Conservation (phyloP, 2,888 invertebrate genomes). For the Drosophila neotestacea region DNA sequence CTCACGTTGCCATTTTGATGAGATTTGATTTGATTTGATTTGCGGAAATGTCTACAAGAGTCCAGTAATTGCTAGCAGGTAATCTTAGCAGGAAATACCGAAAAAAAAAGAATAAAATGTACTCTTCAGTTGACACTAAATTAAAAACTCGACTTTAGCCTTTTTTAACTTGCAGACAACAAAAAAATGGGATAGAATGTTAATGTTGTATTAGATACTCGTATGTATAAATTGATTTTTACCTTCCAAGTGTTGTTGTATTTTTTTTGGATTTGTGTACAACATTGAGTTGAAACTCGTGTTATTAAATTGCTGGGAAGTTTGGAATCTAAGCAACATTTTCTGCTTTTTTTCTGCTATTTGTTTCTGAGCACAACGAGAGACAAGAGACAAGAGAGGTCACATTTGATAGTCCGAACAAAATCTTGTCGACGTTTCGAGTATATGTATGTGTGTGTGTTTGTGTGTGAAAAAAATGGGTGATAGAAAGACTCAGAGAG, state of each 20-base stretch:
- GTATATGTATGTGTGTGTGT: slow-evolving; percentile 31
- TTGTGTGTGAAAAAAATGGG: slow-evolving; percentile 60
- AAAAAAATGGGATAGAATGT: slow-evolving; percentile 4
- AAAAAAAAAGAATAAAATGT: slow-evolving; percentile 7
- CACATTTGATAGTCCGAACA: slow-evolving; percentile 77
- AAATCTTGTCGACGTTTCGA: slow-evolving; percentile 72
- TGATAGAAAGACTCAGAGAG: slow-evolving; percentile 56
- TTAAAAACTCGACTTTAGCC: not conserved
- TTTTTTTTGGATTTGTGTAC: slow-evolving; percentile 20
- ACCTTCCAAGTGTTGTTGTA: slow-evolving; percentile 9
- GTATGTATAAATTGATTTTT: slow-evolving; percentile 51
- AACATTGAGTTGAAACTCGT: slow-evolving; percentile 72
- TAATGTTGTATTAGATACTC: slow-evolving; percentile 22
- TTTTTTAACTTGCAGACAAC: not conserved
- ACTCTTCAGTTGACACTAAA: slow-evolving; percentile 30
- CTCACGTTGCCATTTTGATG: slow-evolving; percentile 65
- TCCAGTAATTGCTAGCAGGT: slow-evolving; percentile 39
- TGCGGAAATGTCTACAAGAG: slow-evolving; percentile 62
- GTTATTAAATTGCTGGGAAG: slow-evolving; percentile 72
- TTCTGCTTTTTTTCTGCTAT: slow-evolving; percentile 50
- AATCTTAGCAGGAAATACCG: slow-evolving; percentile 24
- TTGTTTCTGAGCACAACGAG: slow-evolving; percentile 45
- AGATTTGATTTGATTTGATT: slow-evolving; percentile 67
- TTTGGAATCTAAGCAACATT: slow-evolving; percentile 59
- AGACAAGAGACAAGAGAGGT: slow-evolving; percentile 66